A percentile compares a stretch with the other conserved stretches of the same genome.
phyloP scores from a whole-genome alignment of 1,140 invertebrate genomes.

The Pseudomyrmex flavicornis region DNA sequence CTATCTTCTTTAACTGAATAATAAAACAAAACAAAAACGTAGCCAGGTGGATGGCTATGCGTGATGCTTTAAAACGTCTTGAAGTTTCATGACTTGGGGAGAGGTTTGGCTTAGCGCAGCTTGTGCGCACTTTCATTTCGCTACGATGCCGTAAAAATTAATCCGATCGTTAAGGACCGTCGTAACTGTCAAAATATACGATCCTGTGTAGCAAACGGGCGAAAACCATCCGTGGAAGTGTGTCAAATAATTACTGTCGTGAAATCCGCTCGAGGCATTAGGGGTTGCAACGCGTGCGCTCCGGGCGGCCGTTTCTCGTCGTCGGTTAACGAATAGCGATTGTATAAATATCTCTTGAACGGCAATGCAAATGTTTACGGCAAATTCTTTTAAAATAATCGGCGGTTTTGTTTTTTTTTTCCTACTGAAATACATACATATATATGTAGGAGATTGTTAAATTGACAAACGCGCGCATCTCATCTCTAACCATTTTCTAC shows the following conservation, averaged over 20 bases:
- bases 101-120: not conserved
- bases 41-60: constrained; percentile 29
- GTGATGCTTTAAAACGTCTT: constrained; percentile 43
- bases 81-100: constrained; percentile 42
- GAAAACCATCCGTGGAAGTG: constrained; percentile 66
- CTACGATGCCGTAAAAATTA: constrained; percentile 80
- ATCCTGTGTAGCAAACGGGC: constrained; percentile 68
- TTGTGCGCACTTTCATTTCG: constrained; percentile 75
- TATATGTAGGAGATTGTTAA: not conserved
- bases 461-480: not conserved
- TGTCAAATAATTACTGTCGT: constrained; percentile 57
- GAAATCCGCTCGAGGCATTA: constrained; percentile 30
- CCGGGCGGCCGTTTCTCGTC: constrained; percentile 23
- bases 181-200: constrained; percentile 83
- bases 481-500: constrained; percentile 37
- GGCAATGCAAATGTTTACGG: not conserved
- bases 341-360: constrained; percentile 21
- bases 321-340: constrained; percentile 33
- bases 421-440: constrained; percentile 3
- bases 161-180: constrained; percentile 81
- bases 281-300: constrained; percentile 19
- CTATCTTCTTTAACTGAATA: constrained; percentile 22
- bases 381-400: not conserved
- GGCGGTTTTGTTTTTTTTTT: not conserved
- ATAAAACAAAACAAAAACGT: constrained; percentile 28